These are phyloP conservation scores for Onychostoma macrolepis DNA, from an alignment of 2,113 vertebrate genomes.

Conservation along the genomic window DNA sequence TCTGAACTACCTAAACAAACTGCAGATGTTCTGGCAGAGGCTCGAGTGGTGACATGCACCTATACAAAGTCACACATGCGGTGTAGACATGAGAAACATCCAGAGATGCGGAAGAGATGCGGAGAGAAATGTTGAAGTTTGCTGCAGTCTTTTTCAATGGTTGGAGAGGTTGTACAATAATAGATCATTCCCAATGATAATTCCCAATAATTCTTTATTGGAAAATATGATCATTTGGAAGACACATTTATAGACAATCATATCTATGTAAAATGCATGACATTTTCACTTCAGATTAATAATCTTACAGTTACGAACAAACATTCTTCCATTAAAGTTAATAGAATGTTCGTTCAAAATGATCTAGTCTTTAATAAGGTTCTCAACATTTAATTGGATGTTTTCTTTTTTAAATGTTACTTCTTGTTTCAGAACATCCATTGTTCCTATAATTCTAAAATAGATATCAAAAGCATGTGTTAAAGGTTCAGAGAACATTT, in stretches of 20 bases:
- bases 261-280: not conserved
- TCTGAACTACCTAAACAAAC: conserved; percentile 76
- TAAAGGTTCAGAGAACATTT: not conserved
- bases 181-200: not conserved
- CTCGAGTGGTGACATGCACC: conserved; percentile 78
- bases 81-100: conserved; percentile 63
- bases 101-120: not conserved
- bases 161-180: not conserved
- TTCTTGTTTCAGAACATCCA: not conserved
- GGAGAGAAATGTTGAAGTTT: not conserved
- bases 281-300: not conserved
- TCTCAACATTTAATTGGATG: not conserved
- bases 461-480: no score
- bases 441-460: not conserved
- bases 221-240: no score
- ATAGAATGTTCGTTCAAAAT: not conserved
- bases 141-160: not conserved
- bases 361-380: not conserved
- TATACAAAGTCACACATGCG: conserved; percentile 65
- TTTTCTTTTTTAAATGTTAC: not conserved
- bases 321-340: not conserved
- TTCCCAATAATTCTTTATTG: no score
- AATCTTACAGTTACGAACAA: no score
- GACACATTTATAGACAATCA: not conserved
- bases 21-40: conserved; percentile 72